Base-by-base conservation (phyloP, 2,888 invertebrate species). In the Dolichopus griseipennis region DNA sequence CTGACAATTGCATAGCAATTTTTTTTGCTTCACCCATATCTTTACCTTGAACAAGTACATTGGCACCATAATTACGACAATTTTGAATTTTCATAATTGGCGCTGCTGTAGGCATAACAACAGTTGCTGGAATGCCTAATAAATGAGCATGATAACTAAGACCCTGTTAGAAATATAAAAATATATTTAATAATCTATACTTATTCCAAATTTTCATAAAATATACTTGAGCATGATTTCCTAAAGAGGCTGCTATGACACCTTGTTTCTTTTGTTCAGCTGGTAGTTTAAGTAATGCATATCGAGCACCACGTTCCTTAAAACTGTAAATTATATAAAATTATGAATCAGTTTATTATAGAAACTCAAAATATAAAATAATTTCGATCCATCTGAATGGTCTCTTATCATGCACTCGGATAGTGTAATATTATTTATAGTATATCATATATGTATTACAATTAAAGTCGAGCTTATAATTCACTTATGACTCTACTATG, bases 61-160 rank as follows among this genome's bases (percentile, higher is more conserved):
- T 87, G 1, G 97, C 96, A 8, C 92, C 91, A 77, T 88, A 92
- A 67, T 89, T 89, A 67, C 88, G 86, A 78, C 97, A 97, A 71
- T 91, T 89, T 76, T 93, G 89, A 66, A 97, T 90, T 83, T 97
- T 97, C 95, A 97, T 97, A 69, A 97, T 91, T 0, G 97, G 96
- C 0, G 97, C 97, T 0, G 93, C 88, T 62, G 88, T 88, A 0
- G 97, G 97, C 97, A 97, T 97, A n/a, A 97, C 92, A 7, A 97
- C 93, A 0, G 92, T 92, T 0, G 88, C 87, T 0, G 90, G 88
- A 33, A 92, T 85, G 62, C 84, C 83, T 10, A 93, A 83, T 69
- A 85, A 84, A 73, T 85, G 83, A 0, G 92, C 93, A 77, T 93
- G 93, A 78, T 90, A 94, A 72, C 90, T 88, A 65, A 93, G 77